Evolutionary conservation across 2,113 vertebrate species (phyloP), one percentile per base, ranked within the genome.

Genomic region (Rynchops niger): DNA sequence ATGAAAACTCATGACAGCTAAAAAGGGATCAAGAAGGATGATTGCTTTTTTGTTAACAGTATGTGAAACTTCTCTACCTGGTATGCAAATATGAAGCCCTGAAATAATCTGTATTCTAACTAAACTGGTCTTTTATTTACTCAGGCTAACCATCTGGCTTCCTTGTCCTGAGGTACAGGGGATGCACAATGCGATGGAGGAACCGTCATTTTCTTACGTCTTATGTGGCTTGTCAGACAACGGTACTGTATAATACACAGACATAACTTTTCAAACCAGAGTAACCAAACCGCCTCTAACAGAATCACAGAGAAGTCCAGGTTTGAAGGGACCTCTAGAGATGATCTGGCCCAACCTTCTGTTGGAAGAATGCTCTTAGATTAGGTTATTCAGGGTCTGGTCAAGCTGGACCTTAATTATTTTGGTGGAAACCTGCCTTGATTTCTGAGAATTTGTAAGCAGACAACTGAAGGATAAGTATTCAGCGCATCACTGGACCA

Each of bases 191-290:
- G 22, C 45, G 52, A 21, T 22, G 40, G 50, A 53, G 26, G 22
- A 71, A 53, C 18, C 0, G 1, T 16, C 17, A 40, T 34, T 27
- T 59, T 79, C 66, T 62, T 62, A 21, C 0, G 0, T 42, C 34
- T 69, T 58, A 43, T 3, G 7, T 30, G 50, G 18, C 45, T 53
- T 63, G 26, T 47, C 50, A 90, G 58, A 36, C 50, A 34, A 21
- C 0, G 52, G 50, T 52, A 13, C 58, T 71, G 50, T 20, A 10
- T 36, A 55, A 55, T 16, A 30, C 25, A 20, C 21, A 59, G n/a
- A 62, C 40, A 43, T 7, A 22, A 22, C n/a, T 55, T 84, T 77
- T 63, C n/a, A 66, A 72, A 22, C 36, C 10, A 43, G 53, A 73
- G 55, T 38, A 67, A 77, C 56, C 59, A 30, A 71, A 61, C 47